Percentiles rank a stretch among this genome's conserved stretches.
phyloP scores from a whole-genome alignment of 2,888 invertebrate genomes.

The Cheilosia vernalis region DNA sequence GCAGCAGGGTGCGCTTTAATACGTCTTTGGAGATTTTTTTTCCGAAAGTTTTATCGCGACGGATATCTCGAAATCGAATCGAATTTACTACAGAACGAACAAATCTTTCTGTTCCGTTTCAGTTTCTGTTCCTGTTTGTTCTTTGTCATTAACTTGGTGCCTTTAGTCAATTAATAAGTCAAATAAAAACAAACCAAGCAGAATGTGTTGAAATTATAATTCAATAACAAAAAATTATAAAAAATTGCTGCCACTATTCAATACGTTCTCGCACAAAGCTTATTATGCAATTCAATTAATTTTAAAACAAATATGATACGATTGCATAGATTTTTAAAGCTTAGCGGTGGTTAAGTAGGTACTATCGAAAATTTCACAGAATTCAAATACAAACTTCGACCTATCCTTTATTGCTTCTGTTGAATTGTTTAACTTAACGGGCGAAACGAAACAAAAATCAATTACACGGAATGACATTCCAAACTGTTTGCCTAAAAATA shows the following conservation, averaged over 20 bases:
- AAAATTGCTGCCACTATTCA: neutral
- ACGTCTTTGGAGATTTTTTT: too few relatives aligned
- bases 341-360: conserved; percentile 6
- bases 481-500: neutral
- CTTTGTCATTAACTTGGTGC: too few relatives aligned
- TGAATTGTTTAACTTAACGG: neutral
- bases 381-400: neutral
- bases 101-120: too few relatives aligned
- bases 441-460: neutral
- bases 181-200: too few relatives aligned
- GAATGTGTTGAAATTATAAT: too few relatives aligned
- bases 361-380: conserved; percentile 1
- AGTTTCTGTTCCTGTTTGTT: too few relatives aligned
- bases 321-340: conserved; percentile 10
- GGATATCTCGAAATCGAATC: too few relatives aligned
- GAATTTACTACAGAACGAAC: too few relatives aligned
- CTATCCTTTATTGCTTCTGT: neutral
- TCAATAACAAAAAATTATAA: neutral
- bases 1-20: too few relatives aligned
- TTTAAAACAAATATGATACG: neutral
- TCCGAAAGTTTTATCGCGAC: too few relatives aligned
- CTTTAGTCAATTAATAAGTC: too few relatives aligned
- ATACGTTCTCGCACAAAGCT: neutral
- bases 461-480: conserved; percentile 3
- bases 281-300: neutral